These are phyloP conservation scores for Alfaro cultratus DNA, from an alignment of 2,797 vertebrate species.

Conservation along the genomic window DNA sequence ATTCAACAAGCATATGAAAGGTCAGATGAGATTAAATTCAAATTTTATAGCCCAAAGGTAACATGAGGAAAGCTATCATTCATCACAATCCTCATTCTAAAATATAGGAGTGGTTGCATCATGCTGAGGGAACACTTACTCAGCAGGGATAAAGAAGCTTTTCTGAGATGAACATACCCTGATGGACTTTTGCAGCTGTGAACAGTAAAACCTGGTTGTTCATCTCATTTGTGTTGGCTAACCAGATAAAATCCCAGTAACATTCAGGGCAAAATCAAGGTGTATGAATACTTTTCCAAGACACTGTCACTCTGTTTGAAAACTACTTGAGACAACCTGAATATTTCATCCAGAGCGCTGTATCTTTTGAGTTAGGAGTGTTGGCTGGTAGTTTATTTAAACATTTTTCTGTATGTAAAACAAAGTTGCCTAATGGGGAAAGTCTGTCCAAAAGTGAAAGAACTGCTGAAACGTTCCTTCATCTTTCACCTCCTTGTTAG, in stretches of 20 bases:
- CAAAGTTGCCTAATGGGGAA: background rate
- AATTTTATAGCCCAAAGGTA: background rate
- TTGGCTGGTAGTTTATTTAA: constrained; percentile 1
- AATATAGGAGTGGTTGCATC: background rate
- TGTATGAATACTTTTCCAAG: background rate
- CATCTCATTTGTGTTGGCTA: background rate
- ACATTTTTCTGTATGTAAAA: background rate
- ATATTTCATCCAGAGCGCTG: background rate
- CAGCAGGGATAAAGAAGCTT: background rate
- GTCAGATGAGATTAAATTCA: background rate
- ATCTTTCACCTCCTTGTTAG: constrained; percentile 5
- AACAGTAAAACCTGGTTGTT: background rate
- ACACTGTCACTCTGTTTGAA: background rate
- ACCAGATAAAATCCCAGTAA: background rate
- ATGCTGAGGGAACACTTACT: background rate
- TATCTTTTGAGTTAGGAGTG: background rate
- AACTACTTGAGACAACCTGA: background rate
- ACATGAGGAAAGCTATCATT: background rate
- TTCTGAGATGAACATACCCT: background rate
- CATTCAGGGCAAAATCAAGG: background rate
- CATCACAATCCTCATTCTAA: background rate
- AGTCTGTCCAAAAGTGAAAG: background rate
- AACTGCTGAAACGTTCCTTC: background rate
- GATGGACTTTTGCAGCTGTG: background rate
- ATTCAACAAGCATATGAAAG: background rate